A percentile compares a stretch with the other conserved stretches of the same genome.
These are phyloP conservation scores for Ptychadena robeensis DNA, from an alignment of 2,797 vertebrate genomes.

Conservation along the genomic window DNA sequence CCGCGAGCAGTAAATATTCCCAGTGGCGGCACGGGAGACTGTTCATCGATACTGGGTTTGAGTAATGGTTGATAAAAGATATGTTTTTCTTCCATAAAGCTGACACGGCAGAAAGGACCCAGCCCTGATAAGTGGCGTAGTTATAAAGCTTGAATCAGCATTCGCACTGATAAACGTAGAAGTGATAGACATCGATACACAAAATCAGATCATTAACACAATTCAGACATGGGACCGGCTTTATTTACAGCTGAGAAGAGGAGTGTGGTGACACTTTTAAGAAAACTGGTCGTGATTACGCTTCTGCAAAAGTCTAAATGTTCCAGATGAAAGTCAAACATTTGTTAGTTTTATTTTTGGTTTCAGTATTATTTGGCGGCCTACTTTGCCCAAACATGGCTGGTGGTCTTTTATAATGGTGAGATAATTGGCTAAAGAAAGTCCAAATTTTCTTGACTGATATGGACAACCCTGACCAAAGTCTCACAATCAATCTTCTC, in stretches of 20 bases:
- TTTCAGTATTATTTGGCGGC: too few species aligned
- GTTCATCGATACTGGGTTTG: not conserved
- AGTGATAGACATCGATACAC: not conserved
- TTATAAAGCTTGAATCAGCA: constrained; percentile 18
- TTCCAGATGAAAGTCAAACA: not conserved
- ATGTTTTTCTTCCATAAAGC: constrained; percentile 13
- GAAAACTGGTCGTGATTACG: not conserved
- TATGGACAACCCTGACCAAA: too few species aligned
- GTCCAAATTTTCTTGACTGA: too few species aligned
- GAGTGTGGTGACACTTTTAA: not conserved
- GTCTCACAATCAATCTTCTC: too few species aligned
- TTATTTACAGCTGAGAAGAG: not conserved
- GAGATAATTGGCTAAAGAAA: too few species aligned
- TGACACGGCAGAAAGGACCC: not conserved
- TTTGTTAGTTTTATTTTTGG: too few species aligned
- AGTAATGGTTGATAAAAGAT: constrained; percentile 2
- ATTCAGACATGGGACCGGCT: not conserved
- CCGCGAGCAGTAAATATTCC: not conserved
- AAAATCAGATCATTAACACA: not conserved
- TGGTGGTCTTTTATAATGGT: too few species aligned
- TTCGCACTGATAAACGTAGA: not conserved
- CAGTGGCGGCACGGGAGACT: not conserved
- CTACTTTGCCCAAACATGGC: too few species aligned
- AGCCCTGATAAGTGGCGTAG: not conserved
- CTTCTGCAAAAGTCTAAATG: too few species aligned